Evolutionary conservation across 2,113 vertebrate species (phyloP).

Genomic region (Pundamilia nyererei): DNA sequence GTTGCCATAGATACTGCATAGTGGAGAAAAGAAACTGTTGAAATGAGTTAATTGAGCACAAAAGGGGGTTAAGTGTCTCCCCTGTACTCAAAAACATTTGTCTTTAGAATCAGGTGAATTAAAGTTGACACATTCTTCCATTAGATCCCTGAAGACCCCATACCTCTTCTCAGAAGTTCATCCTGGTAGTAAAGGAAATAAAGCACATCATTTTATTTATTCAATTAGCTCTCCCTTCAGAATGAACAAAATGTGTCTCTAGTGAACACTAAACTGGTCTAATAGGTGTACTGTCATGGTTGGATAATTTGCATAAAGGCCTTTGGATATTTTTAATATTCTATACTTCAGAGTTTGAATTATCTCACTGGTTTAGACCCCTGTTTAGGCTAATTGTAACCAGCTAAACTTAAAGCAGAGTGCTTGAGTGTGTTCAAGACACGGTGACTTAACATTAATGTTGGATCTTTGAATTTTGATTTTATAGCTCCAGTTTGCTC

Average conservation of each 20-base stretch:
- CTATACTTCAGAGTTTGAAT: background rate
- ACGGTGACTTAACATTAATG: background rate
- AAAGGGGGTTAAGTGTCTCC: background rate
- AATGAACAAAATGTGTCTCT: background rate
- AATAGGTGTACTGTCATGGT: background rate
- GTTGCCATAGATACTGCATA: background rate
- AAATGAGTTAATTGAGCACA: background rate
- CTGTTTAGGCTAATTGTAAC: background rate
- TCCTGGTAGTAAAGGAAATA: background rate
- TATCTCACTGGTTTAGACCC: background rate
- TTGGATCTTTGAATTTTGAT: background rate
- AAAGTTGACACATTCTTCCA: background rate
- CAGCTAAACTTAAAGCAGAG: background rate
- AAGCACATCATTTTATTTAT: background rate
- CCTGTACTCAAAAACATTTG: background rate
- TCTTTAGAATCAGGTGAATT: background rate
- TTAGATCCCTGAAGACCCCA: background rate
- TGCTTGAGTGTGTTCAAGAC: background rate
- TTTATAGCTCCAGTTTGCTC: background rate
- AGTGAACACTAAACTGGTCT: background rate
- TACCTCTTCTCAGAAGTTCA: background rate
- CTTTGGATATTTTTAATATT: background rate
- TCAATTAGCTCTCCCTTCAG: background rate
- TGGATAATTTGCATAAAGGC: background rate
- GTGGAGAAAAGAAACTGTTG: background rate